Conservation (phyloP, 2,888 invertebrate genomes). For the Drosophila paranaensis region DNA sequence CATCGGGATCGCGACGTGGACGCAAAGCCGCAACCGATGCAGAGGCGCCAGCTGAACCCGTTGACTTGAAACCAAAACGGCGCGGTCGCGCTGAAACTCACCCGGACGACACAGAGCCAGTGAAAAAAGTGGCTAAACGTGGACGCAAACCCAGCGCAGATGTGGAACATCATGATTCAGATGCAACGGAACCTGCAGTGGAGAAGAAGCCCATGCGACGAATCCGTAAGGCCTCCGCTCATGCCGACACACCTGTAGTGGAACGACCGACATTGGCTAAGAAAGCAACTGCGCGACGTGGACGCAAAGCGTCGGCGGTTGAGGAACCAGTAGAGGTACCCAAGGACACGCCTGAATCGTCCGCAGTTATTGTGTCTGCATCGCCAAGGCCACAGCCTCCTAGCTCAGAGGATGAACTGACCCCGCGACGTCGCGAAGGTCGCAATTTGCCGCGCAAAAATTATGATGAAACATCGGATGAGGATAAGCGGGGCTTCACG, state of each 20-base stretch:
- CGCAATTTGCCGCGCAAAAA: constrained; percentile 67
- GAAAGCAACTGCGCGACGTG: constrained; percentile 33
- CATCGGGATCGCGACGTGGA: constrained; percentile 29
- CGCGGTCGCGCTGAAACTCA: constrained; percentile 25
- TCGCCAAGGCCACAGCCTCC: constrained; percentile 16
- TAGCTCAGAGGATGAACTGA: constrained; percentile 49
- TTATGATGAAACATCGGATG: constrained; percentile 60
- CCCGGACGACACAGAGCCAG: neutral
- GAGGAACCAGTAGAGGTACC: constrained; percentile 5
- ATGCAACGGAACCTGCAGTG: constrained; percentile 14
- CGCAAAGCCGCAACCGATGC: constrained; percentile 28
- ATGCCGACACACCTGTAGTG: constrained; percentile 23
- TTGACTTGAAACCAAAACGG: constrained; percentile 29
- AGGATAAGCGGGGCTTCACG: constrained; percentile 37
- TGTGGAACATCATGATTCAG: constrained; percentile 9
- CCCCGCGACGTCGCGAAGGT: constrained; percentile 66
- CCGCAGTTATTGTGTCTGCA: neutral
- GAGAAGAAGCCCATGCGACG: constrained; percentile 31
- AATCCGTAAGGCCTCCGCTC: constrained; percentile 47
- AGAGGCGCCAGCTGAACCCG: constrained; percentile 4
- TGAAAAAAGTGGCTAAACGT: constrained; percentile 19
- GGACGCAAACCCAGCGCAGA: constrained; percentile 35
- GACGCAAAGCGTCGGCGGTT: constrained; percentile 28
- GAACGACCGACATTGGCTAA: constrained; percentile 23
- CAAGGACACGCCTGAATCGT: constrained; percentile 3